Base-by-base conservation (phyloP, 2,797 vertebrate genomes). In the Emys orbicularis region DNA sequence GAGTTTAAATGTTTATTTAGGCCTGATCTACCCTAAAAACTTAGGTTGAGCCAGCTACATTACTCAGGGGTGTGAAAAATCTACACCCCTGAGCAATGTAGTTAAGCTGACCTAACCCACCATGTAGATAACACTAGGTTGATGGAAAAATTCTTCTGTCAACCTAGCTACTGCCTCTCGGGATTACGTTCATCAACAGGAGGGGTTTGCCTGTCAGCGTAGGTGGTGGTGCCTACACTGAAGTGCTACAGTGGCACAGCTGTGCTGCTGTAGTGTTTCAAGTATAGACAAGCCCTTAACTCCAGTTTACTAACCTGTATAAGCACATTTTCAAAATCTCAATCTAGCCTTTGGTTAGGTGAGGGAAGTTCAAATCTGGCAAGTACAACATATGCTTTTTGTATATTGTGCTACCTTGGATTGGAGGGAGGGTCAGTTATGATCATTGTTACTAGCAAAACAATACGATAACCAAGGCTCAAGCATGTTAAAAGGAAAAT, bases 401-500 rank as follows among this genome's bases (percentile, higher is more conserved):
- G 23, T 34, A 87, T 86, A 44, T 6, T 84, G 56, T 77, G 2
- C 54, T 59, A 16, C 37, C 15, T 29, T 61, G 85, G 84, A 92
- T 87, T 34, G 44, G 7, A 2, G 8, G 81, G 85, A 81, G 31
- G 37, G 47, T 87, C 84, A 86, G 68, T 53, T n/a, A 88, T 94
- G 87, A 90, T 94, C 86, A 53, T 59, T 12, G 57, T 72, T 97
- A 92, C 83, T 81, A 56, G 68, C 47, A 37, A 89, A 31, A 8
- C 90, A 86, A 86, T 47, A 5, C 3, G 74, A 52, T 23, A 76
- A 18, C 12, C 81, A 56, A 5, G 82, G 44, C n/a, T 72, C 90
- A 41, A 41, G 19, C 16, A 72, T 10, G 5, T 41, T 25, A 41
- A 37, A 72, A 72, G 68, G 68, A 72, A 23, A 72, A 23, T 72